A percentile compares a stretch with the other conserved stretches of the same genome.
These are phyloP conservation scores for Buteo buteo DNA, from an alignment of 2,113 vertebrate genomes.

Conservation along the genomic window DNA sequence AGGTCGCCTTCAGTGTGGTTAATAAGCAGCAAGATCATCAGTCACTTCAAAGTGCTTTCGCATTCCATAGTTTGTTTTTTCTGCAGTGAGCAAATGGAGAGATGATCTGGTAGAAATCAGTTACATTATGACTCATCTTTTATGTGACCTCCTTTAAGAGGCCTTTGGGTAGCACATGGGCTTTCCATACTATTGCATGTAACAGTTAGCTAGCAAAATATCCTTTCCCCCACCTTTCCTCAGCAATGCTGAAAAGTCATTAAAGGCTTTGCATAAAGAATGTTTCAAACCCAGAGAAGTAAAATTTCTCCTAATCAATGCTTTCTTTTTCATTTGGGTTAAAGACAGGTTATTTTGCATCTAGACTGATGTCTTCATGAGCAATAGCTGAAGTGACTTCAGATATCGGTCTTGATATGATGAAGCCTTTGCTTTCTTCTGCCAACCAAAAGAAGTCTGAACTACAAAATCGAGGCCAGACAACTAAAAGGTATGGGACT, in stretches of 20 bases:
- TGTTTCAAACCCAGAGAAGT: background rate
- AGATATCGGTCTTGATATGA: background rate
- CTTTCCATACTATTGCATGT: background rate
- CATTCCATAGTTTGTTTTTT: constrained; percentile 52
- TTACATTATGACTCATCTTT: constrained; percentile 48
- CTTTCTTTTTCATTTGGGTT: background rate
- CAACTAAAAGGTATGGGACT: background rate
- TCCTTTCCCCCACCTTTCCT: background rate
- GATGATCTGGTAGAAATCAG: constrained; percentile 51
- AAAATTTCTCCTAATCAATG: background rate
- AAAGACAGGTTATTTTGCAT: background rate
- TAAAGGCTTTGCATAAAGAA: background rate
- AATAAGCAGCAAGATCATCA: constrained; percentile 43
- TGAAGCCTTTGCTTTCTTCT: background rate
- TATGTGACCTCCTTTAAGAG: constrained; percentile 19
- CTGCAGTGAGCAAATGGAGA: constrained; percentile 13
- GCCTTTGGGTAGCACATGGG: constrained; percentile 39
- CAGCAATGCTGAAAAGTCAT: background rate
- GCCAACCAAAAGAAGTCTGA: background rate
- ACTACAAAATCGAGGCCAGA: background rate
- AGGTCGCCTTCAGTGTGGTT: background rate
- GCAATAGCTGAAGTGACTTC: background rate
- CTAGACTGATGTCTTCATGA: background rate
- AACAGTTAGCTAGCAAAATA: background rate
- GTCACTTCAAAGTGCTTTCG: constrained; percentile 37